Evolutionary conservation across 2,888 invertebrate species (phyloP), one percentile per base, ranked within the genome.

Genomic region (Drosophila kambysellisi): DNA sequence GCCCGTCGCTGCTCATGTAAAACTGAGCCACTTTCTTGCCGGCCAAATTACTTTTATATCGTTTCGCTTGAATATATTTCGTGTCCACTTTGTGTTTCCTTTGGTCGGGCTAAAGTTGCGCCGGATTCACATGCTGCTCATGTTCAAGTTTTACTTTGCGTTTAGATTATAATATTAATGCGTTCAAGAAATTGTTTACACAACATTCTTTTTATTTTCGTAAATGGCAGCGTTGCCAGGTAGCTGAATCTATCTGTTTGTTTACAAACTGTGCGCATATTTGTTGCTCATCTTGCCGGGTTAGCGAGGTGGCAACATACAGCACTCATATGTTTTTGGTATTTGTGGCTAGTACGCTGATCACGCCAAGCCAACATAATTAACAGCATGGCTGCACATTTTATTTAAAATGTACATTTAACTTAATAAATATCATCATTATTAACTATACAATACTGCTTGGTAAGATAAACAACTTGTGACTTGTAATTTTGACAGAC

Each of bases 31-130:
- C 41, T 51, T 50, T 46, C 48, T 33, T 59, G 69, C 68, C 57
- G 53, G 58, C 33, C 67, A 79, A 89, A 88, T 90, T 56, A 88
- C 81, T 89, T 89, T 89, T 88, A 89, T 89, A 88, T 74, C 57
- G 76, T 67, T 81, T 66, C 46, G 52, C 20, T 41, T 35, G 62
- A 9, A 33, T 41, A 37, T 54, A 68, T 37, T 48, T 67, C 61
- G 77, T 41, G 43, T 37, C 29, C 63, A 25, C 35, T 72, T 70
- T 58, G 43, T 51, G 33, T 52, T 29, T 56, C 7, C 12, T n/a
- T 5, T 7, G 48, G 43, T 64, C n/a, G 59, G 30, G 46, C 20
- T 48, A 57, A 33, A 37, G 29, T 57, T 30, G 15, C 15, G 9
- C 9, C 15, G 9, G 4, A 3, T 43, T 70, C 56, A 51, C 54